Evolutionary conservation across 1,140 invertebrate species (phyloP).

Genomic region (Ceratitis capitata): DNA sequence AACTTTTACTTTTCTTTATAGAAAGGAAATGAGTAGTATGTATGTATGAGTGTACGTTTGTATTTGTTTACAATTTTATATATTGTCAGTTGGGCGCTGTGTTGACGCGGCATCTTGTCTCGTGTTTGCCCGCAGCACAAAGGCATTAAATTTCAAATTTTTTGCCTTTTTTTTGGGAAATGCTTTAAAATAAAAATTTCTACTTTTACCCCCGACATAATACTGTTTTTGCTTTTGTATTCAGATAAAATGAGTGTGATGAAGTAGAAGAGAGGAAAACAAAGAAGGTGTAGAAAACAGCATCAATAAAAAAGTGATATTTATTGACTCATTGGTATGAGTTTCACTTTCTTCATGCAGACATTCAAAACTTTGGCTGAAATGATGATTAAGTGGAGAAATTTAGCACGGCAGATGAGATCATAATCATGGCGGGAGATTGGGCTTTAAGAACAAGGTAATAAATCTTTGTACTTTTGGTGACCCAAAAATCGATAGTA

Average conservation of each 20-base stretch:
- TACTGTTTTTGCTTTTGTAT: not conserved
- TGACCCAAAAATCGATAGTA: too few species aligned
- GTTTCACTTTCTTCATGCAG: constrained; percentile 13
- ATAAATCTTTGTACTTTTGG: not conserved
- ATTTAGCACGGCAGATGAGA: not conserved
- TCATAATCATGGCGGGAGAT: not conserved
- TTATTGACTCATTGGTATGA: not conserved
- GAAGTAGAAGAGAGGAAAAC: not conserved
- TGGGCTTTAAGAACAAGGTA: not conserved
- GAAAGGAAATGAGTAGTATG: not conserved
- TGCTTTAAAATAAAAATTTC: too few species aligned
- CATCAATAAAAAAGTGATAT: not conserved
- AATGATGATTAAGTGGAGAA: constrained; percentile 7
- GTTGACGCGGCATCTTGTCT: not conserved
- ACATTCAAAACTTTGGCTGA: not conserved
- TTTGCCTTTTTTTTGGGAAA: not conserved
- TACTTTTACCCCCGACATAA: not conserved
- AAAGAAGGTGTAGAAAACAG: not conserved
- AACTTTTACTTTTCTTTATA: constrained; percentile 16
- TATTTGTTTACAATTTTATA: not conserved
- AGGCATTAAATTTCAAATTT: not conserved
- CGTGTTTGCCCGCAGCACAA: not conserved
- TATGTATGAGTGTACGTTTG: not conserved
- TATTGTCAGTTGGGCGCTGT: not conserved
- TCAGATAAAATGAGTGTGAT: not conserved